A percentile compares a stretch with the other conserved stretches of the same genome.
phyloP scores from a whole-genome alignment of 1,140 invertebrate genomes.

The Drosophila malerkotliana region DNA sequence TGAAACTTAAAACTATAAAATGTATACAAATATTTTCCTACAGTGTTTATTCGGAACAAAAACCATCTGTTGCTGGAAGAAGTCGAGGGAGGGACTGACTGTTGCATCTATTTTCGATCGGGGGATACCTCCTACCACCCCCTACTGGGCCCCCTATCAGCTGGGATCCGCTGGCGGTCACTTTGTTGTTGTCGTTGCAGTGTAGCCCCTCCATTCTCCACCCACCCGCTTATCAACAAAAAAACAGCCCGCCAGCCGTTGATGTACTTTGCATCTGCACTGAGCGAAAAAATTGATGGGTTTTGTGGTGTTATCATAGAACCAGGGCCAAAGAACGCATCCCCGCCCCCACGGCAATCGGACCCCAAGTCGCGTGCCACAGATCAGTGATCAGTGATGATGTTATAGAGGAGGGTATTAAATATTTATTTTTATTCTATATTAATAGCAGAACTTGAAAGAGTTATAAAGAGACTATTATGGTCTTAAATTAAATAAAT shows the following conservation, averaged over 20 bases:
- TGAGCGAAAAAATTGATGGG: conserved; percentile 10
- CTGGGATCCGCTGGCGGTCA: background rate
- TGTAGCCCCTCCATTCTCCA: background rate
- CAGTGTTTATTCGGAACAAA: background rate
- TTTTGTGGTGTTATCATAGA: conserved; percentile 3
- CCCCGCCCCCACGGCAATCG: background rate
- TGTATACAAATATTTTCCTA: background rate
- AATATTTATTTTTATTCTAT: too few relatives aligned
- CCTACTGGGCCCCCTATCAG: background rate
- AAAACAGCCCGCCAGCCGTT: conserved; percentile 13
- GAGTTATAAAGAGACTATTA: too few relatives aligned
- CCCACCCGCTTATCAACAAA: conserved; percentile 37
- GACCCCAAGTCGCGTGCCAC: conserved; percentile 13
- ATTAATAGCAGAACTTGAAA: too few relatives aligned
- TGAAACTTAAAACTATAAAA: too few relatives aligned
- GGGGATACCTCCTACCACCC: background rate
- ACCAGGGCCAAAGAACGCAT: conserved; percentile 5
- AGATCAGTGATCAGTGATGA: background rate
- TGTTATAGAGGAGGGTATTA: background rate
- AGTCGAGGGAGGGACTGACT: conserved; percentile 13
- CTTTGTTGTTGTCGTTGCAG: conserved; percentile 3
- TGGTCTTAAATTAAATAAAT: too few relatives aligned
- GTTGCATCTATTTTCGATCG: conserved; percentile 7
- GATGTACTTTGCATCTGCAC: conserved; percentile 55
- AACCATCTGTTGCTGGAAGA: conserved; percentile 6